Percentiles rank a stretch among this genome's conserved stretches.
phyloP scores from a whole-genome alignment of 2,113 vertebrate genomes.

The Rhabdomys dilectus region DNA sequence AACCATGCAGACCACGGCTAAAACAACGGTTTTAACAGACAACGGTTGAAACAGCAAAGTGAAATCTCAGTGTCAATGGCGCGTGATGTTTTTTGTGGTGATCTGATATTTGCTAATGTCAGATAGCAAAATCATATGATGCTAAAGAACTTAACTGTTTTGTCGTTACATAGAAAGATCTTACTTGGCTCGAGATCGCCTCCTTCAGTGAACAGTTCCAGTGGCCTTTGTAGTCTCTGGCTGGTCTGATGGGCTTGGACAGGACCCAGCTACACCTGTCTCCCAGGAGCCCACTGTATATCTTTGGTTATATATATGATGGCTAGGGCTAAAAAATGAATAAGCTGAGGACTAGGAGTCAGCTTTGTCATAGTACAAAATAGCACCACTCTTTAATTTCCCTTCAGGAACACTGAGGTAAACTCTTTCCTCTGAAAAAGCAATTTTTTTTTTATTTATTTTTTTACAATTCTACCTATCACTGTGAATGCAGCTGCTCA shows the following conservation, averaged over 20 bases:
- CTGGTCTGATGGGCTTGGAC: background rate
- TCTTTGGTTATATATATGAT: background rate
- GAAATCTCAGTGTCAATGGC: background rate
- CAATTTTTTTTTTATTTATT: background rate
- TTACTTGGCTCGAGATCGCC: background rate
- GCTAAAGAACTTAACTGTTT: background rate
- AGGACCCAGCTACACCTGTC: background rate
- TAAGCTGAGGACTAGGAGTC: background rate
- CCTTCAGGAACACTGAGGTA: slow-evolving; percentile 14
- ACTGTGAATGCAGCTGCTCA: slow-evolving; percentile 10
- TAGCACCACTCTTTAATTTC: background rate
- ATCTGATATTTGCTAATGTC: background rate
- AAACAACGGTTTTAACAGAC: no score
- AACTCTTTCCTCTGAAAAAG: background rate
- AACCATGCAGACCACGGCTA: background rate
- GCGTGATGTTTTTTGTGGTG: background rate
- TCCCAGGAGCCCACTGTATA: background rate
- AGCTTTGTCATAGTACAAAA: background rate
- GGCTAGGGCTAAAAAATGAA: background rate
- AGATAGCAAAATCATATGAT: background rate
- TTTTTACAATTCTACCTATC: slow-evolving; percentile 62
- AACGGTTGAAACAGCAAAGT: background rate
- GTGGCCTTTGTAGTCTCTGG: background rate
- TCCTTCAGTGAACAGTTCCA: background rate
- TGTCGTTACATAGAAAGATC: background rate